phyloP scores from a whole-genome alignment of 2,113 vertebrate species.

The Crocuta crocuta region DNA sequence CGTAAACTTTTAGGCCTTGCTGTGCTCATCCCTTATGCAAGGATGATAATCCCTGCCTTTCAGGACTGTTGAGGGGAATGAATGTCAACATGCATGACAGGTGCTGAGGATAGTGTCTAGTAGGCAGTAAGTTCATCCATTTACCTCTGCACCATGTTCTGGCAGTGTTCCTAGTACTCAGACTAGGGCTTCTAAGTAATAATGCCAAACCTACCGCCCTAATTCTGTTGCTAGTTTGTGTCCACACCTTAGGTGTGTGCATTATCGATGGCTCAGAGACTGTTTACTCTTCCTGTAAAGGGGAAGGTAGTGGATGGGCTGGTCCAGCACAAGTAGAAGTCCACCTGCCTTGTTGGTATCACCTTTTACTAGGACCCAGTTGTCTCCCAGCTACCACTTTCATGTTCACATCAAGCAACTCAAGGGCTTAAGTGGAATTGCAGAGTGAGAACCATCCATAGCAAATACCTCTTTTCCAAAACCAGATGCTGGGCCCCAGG shows the following conservation, averaged over 20 bases:
- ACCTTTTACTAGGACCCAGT: background rate
- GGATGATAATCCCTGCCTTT: background rate
- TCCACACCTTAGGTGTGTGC: background rate
- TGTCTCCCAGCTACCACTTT: background rate
- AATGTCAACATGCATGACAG: background rate
- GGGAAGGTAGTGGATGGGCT: background rate
- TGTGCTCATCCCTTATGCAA: background rate
- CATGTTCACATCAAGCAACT: background rate
- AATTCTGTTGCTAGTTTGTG: background rate
- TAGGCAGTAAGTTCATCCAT: rapidly evolving
- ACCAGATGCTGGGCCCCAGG: constrained; percentile 32
- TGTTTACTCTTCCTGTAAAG: background rate
- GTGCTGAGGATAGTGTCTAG: background rate
- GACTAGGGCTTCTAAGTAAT: background rate
- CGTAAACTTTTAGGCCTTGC: background rate
- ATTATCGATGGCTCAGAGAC: background rate
- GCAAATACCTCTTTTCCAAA: constrained; percentile 49
- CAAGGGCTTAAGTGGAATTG: background rate
- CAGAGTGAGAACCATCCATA: constrained; percentile 17
- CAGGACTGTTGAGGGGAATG: background rate
- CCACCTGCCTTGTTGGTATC: background rate
- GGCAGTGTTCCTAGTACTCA: background rate
- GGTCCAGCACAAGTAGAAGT: background rate
- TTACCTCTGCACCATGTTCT: background rate
- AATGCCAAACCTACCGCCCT: background rate